phyloP scores from a whole-genome alignment of 2,797 vertebrate species.

The Mionectes olivaceus region DNA sequence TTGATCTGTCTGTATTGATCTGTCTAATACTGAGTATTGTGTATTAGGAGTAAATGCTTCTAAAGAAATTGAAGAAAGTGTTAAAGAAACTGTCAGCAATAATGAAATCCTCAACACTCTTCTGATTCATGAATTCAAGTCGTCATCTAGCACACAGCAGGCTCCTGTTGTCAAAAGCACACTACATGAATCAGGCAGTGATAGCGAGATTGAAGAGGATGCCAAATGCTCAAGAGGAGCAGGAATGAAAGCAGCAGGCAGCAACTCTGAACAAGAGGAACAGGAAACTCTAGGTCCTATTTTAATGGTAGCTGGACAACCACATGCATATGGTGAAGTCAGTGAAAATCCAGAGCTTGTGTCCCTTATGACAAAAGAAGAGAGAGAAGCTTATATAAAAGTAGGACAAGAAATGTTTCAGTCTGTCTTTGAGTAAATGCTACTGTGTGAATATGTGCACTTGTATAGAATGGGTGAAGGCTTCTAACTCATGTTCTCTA shows the following conservation, averaged over 20 bases:
- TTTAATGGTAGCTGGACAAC: conserved; percentile 69
- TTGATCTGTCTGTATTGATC: background rate
- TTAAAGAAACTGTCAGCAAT: background rate
- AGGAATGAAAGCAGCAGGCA: background rate
- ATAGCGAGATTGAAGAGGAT: conserved; percentile 41
- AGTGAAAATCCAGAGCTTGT: conserved; percentile 72
- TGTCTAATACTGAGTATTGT: background rate
- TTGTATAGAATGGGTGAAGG: background rate
- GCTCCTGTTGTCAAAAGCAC: background rate
- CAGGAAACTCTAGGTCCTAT: conserved; percentile 29
- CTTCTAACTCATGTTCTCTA: background rate
- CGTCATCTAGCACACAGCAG: background rate
- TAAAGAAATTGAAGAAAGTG: background rate
- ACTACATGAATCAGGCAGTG: background rate
- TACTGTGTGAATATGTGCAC: background rate
- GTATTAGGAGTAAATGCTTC: background rate
- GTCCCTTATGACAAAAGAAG: conserved; percentile 69
- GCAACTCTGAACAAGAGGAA: conserved; percentile 26
- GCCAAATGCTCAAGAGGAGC: background rate
- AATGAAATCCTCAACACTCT: conserved; percentile 73
- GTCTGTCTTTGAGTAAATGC: conserved; percentile 65
- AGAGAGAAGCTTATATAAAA: conserved; percentile 67
- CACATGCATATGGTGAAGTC: conserved; percentile 13
- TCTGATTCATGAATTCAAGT: conserved; percentile 65
- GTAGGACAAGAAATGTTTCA: conserved; percentile 71